A percentile compares a stretch with the other conserved stretches of the same genome.
These are phyloP conservation scores for Auanema sp. DNA, from an alignment of 2,888 invertebrate genomes.

Conservation along the genomic window DNA sequence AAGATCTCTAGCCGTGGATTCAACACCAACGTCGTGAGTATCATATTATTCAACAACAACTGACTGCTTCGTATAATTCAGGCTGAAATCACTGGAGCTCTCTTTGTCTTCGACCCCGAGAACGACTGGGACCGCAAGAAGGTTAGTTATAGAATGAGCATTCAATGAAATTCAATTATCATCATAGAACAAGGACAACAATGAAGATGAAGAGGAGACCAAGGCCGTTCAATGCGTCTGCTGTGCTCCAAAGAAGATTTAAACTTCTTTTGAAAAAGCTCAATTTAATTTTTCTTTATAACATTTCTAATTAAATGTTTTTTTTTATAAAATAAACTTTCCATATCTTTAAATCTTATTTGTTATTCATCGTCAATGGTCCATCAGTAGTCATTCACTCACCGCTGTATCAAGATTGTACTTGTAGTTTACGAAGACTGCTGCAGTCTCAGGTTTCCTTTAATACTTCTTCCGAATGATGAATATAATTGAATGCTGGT, in stretches of 20 bases:
- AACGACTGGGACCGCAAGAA: conserved; percentile 15
- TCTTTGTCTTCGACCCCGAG: conserved; percentile 42
- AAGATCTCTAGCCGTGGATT: conserved; percentile 33
- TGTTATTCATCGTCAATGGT: too few relatives aligned
- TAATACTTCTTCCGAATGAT: too few relatives aligned
- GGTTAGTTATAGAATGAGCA: background rate
- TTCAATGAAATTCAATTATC: background rate
- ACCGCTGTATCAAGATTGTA: too few relatives aligned
- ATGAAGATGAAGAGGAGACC: conserved; percentile 16
- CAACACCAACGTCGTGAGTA: conserved; percentile 34
- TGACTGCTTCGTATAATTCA: conserved; percentile 1
- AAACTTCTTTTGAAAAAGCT: background rate
- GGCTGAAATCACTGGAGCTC: conserved; percentile 35
- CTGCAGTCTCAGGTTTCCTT: too few relatives aligned
- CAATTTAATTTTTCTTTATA: too few relatives aligned
- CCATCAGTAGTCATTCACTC: too few relatives aligned
- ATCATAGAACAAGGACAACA: background rate
- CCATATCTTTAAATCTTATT: too few relatives aligned
- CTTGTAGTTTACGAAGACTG: too few relatives aligned
- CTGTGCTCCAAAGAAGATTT: conserved; percentile 25
- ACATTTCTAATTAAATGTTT: too few relatives aligned
- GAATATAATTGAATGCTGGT: too few relatives aligned
- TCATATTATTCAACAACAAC: background rate
- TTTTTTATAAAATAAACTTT: too few relatives aligned
- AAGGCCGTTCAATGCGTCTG: conserved; percentile 28